phyloP scores from a whole-genome alignment of 2,888 invertebrate species.

The Antheraea assamensis region DNA sequence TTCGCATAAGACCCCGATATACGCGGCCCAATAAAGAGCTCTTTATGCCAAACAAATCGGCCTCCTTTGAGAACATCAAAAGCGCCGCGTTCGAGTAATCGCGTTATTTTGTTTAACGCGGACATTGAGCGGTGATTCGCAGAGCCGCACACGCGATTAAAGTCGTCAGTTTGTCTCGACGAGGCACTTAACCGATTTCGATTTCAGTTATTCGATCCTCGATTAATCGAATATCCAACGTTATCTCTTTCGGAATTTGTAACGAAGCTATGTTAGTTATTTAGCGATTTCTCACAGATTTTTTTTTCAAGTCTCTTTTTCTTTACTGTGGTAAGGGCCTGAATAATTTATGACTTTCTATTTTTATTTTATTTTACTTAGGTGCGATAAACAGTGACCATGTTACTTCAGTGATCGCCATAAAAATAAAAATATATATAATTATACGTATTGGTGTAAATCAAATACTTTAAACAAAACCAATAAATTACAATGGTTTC shows the following conservation, averaged over 20 bases:
- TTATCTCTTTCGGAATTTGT: slow-evolving; percentile 8
- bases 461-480: too few relatives aligned
- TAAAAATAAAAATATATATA: too few relatives aligned
- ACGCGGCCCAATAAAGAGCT: slow-evolving; percentile 65
- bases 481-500: too few relatives aligned
- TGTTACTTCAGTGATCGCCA: too few relatives aligned
- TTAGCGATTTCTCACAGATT: slow-evolving; percentile 7
- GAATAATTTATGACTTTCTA: background rate
- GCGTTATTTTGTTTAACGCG: slow-evolving; percentile 52
- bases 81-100: slow-evolving; percentile 61
- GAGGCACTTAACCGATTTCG: slow-evolving; percentile 16
- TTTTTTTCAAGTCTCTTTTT: background rate
- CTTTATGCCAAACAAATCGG: slow-evolving; percentile 82
- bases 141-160: slow-evolving; percentile 18
- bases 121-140: slow-evolving; percentile 21
- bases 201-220: slow-evolving; percentile 13
- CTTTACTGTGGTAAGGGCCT: background rate
- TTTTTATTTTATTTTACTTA: background rate
- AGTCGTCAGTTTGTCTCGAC: slow-evolving; percentile 19
- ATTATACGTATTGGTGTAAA: too few relatives aligned
- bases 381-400: too few relatives aligned
- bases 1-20: slow-evolving; percentile 67
- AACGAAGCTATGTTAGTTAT: slow-evolving; percentile 6
- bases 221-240: slow-evolving; percentile 6
- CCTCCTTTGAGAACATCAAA: slow-evolving; percentile 73